A percentile compares a stretch with the other conserved stretches of the same genome.
phyloP scores from a whole-genome alignment of 2,888 invertebrate species.

The Cataglyphis cursor region DNA sequence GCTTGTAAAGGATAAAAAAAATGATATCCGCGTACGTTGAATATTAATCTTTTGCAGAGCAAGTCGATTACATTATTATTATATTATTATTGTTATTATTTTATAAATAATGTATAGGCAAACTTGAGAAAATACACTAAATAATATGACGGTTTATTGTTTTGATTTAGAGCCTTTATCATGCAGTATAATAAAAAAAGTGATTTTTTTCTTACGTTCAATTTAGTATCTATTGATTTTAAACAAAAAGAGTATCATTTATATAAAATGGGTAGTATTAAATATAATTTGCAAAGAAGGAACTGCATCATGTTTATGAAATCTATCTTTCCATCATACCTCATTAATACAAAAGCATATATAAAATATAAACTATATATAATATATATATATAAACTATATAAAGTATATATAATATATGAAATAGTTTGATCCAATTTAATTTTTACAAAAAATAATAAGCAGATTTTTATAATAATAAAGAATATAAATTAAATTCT shows the following conservation, averaged over 20 bases:
- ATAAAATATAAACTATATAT: no score
- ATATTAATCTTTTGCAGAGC: slow-evolving; percentile 54
- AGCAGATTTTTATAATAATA: slow-evolving; percentile 26
- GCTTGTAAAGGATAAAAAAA: slow-evolving; percentile 40
- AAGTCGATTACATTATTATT: slow-evolving; percentile 27
- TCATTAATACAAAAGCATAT: slow-evolving; percentile 2
- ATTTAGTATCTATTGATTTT: slow-evolving; percentile 22
- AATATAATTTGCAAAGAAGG: slow-evolving; percentile 61
- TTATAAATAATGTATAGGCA: slow-evolving; percentile 56
- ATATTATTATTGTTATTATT: slow-evolving; percentile 7
- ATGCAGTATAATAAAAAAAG: slow-evolving; percentile 36
- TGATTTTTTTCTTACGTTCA: slow-evolving; percentile 28
- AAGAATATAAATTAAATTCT: slow-evolving; percentile 19
- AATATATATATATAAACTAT: no score
- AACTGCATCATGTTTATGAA: slow-evolving; percentile 25
- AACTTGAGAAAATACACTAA: slow-evolving; percentile 50
- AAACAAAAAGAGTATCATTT: neutral
- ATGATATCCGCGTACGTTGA: slow-evolving; percentile 52
- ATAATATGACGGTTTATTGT: slow-evolving; percentile 45
- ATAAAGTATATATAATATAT: neutral
- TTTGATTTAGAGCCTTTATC: slow-evolving; percentile 50
- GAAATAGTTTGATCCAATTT: neutral
- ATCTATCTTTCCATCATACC: slow-evolving; percentile 50
- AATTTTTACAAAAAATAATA: slow-evolving; percentile 27
- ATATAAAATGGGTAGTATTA: slow-evolving; percentile 31